Base-by-base conservation (phyloP, 2,797 vertebrate genomes). In the Chelmon rostratus region DNA sequence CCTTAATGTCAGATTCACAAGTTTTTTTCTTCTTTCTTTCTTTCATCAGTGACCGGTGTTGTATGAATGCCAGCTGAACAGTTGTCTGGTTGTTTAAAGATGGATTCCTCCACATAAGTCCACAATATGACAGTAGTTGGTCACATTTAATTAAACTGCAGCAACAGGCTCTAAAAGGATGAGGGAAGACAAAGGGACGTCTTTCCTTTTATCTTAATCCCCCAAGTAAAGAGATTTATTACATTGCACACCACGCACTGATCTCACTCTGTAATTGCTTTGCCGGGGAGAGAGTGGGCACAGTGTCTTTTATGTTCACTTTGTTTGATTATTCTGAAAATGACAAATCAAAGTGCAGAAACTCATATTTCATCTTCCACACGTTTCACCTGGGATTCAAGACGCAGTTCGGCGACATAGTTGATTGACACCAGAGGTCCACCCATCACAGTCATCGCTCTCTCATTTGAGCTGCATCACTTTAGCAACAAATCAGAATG, bases 131-230 rank as follows among this genome's bases (percentile, higher is more conserved):
- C 61, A 71, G n/a, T 23, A 42, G 31, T 68, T 15, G 53, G 8
- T 53, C 33, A 64, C 5, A 58, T 74, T 74, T 79, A 73, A 81
- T 80, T 66, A 75, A 70, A 83, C 33, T 44, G 19, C 33, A 62
- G 38, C 44, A 23, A 31, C 57, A 25, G 8, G 28, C n/a, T 77
- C 4, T 54, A 19, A 5, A 69, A 47, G 28, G 59, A 79, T 21
- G 19, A 65, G 6, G 8, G 8, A 52, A 50, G 42, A 82, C 62
- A 70, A 73, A 68, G 35, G 19, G 15, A 25, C 13, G 15, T 52
- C 10, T 76, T 21, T 33, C 21, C 37, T 70, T 76, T 79, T 72
- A 68, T 78, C 54, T 50, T 42, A 62, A 21, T 54, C 56, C 35
- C 50, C 2, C 42, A 28, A n/a, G 2, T 50, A 23, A 70, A 62